These are phyloP conservation scores for Ivindomyrus marchei DNA, from an alignment of 2,113 vertebrate genomes.

Conservation along the genomic window DNA sequence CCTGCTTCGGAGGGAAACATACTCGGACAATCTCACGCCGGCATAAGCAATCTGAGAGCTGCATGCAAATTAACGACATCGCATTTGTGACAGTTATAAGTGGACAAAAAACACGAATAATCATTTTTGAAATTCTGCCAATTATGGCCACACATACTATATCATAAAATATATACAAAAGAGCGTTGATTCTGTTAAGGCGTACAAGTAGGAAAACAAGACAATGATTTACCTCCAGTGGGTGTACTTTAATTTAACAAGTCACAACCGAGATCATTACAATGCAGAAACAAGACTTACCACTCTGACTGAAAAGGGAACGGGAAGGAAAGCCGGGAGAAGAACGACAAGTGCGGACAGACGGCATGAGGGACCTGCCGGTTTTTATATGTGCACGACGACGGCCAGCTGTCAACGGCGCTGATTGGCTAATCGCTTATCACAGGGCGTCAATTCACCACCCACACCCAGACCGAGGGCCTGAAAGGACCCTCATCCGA, in stretches of 20 bases:
- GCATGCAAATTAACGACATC: not conserved
- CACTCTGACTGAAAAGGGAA: constrained; percentile 8
- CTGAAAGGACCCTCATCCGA: constrained; percentile 29
- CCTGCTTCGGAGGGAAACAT: not conserved
- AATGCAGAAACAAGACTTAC: not conserved
- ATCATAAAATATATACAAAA: not conserved
- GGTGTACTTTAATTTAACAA: not conserved
- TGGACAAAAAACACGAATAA: not conserved
- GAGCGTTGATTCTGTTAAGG: not conserved
- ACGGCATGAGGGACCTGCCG: constrained; percentile 28
- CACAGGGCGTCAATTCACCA: constrained; percentile 50
- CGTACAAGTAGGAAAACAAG: not conserved
- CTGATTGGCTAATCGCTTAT: constrained; percentile 52
- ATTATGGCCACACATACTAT: not conserved
- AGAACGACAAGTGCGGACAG: not conserved
- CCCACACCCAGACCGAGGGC: constrained; percentile 54
- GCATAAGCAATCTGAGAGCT: not conserved
- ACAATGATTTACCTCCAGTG: not conserved
- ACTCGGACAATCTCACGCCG: not conserved
- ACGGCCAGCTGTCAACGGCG: not conserved
- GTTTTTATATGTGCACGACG: constrained; percentile 6
- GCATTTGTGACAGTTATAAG: not conserved
- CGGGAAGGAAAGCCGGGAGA: constrained; percentile 22
- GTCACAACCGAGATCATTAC: not conserved
- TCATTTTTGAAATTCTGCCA: not conserved